phyloP scores from a whole-genome alignment of 2,113 vertebrate species.

The Cacatua alba region DNA sequence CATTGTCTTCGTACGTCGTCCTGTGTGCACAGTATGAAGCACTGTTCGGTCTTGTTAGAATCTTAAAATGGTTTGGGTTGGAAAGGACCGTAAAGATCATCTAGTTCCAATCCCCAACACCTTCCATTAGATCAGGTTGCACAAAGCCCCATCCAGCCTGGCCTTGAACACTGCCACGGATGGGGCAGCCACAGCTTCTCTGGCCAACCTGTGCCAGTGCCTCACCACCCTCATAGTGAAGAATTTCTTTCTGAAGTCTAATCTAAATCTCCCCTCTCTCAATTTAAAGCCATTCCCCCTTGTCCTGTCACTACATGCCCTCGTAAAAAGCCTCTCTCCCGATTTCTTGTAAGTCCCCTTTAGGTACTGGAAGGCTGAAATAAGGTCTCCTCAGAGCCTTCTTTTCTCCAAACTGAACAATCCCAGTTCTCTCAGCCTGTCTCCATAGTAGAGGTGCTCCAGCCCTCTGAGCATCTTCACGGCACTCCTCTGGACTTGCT shows the following conservation, averaged over 20 bases:
- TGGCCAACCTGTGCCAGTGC: neutral
- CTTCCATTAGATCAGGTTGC: neutral
- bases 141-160: neutral
- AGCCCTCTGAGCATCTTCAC: neutral
- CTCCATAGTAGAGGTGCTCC: neutral
- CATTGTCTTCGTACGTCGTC: accelerated
- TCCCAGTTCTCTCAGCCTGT: neutral
- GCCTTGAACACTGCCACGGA: neutral
- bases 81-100: neutral
- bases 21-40: accelerated
- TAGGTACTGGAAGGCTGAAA: neutral
- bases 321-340: neutral
- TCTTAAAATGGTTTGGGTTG: neutral
- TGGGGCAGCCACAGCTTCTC: neutral
- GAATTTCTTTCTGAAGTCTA: neutral
- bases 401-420: neutral
- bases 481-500: neutral
- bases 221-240: neutral
- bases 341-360: neutral
- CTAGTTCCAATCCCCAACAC: neutral
- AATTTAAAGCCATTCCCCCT: neutral
- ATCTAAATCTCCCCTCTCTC: neutral
- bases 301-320: neutral
- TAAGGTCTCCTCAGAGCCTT: neutral
- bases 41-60: accelerated